Evolutionary conservation across 2,888 invertebrate species (phyloP), one percentile per base, ranked within the genome.

Genomic region (Notodonta ziczac): DNA sequence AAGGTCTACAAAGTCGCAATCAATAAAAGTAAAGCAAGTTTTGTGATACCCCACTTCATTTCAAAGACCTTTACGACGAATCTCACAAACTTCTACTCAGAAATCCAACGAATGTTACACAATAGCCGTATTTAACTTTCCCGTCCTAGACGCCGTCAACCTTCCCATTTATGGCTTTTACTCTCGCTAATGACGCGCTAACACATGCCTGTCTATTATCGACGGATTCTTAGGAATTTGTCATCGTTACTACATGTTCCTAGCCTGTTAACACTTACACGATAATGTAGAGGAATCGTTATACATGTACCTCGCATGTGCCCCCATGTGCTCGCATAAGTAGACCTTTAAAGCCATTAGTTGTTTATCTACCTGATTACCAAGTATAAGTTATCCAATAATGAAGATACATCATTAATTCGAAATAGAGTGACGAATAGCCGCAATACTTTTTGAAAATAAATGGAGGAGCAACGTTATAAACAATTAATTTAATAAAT

Each of bases 141-240:
- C 56, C 16, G 52, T 39, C 58, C 52, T 54, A 44, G n/a, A 54
- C 56, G 42, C 42, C 52, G 53, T 61, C 55, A 62, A 63, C 63
- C 60, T 59, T 62, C 59, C 57, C 57, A 60, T 66, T 66, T 63
- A 56, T 66, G 9, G 54, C 60, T 53, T 66, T 63, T 59, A 58
- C 56, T 46, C 44, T 32, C 62, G 62, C 64, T 72, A 74, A 73
- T 69, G 63, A 71, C 57, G 64, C 52, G 62, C 44, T 62, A 60
- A 61, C 58, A 56, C 65, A 65, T 58, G 55, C 63, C 53, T 56
- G 58, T 62, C 60, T 62, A 65, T 60, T 70, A 66, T 66, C 58
- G 66, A 62, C 56, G n/a, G 35, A 52, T 65, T 63, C 59, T 32
- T 60, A n/a, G 59, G 55, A 69, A 69, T 70, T 60, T 63, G 56